Conservation (phyloP, 2,888 invertebrate genomes). For the Pherbina coryleti region DNA sequence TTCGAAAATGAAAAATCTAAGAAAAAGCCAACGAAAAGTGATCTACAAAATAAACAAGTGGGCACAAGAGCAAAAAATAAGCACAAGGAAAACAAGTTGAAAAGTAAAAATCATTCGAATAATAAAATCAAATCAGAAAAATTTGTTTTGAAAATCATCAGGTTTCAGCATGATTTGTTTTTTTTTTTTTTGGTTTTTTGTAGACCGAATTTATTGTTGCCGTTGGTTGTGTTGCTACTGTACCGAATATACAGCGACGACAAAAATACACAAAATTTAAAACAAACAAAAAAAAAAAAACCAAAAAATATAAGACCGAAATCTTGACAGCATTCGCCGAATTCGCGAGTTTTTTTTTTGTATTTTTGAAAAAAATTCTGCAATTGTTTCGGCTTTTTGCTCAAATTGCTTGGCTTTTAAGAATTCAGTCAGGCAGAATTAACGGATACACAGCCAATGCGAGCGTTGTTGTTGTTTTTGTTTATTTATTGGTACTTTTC, state of each 20-base stretch:
- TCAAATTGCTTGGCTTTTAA: background rate
- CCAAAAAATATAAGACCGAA: background rate
- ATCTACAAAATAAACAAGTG: background rate
- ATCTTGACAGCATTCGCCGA: conserved; percentile 1
- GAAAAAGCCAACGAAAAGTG: background rate
- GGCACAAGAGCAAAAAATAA: background rate
- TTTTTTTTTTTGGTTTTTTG: background rate
- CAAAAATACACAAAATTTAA: conserved; percentile 1
- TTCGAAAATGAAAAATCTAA: background rate
- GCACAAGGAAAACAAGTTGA: background rate
- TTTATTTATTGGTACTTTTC: background rate
- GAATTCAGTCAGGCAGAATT: background rate
- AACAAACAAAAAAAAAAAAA: background rate
- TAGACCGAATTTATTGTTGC: background rate
- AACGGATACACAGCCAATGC: background rate
- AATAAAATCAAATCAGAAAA: conserved; percentile 4
- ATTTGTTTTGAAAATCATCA: conserved; percentile 46
- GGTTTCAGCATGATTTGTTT: conserved; percentile 44
- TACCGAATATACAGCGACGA: conserved; percentile 1
- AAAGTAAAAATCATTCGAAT: background rate
- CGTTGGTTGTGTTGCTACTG: background rate
- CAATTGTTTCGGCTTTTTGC: background rate
- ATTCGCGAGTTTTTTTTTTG: conserved; percentile 16
- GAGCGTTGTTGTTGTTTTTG: background rate
- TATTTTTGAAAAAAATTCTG: conserved; percentile 31